Evolutionary conservation across 1,140 invertebrate genomes (phyloP).

Genomic region (Tenebrio molitor): DNA sequence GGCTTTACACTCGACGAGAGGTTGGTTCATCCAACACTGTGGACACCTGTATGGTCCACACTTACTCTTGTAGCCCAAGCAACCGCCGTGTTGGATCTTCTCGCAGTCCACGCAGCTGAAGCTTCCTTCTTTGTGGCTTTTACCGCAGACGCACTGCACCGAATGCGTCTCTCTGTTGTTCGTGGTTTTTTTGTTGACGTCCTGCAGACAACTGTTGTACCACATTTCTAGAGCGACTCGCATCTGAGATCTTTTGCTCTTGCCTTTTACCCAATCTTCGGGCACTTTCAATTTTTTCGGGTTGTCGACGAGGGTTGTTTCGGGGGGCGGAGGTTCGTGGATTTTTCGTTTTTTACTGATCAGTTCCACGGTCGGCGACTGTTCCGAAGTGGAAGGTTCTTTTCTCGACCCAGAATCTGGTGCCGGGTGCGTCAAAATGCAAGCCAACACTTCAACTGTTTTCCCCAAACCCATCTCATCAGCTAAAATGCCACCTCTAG

Average conservation of each 20-base stretch:
- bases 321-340: neutral
- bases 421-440: slow-evolving; percentile 74
- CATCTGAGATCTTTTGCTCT: slow-evolving; percentile 50
- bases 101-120: slow-evolving; percentile 71
- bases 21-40: slow-evolving; percentile 73
- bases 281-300: slow-evolving; percentile 52
- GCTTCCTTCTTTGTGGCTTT: slow-evolving; percentile 58
- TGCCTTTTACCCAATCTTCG: slow-evolving; percentile 48
- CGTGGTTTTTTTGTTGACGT: slow-evolving; percentile 33
- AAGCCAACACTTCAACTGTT: slow-evolving; percentile 83
- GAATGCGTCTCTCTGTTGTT: slow-evolving; percentile 31
- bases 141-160: slow-evolving; percentile 64
- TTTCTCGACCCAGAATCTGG: neutral
- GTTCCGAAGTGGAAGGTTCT: neutral
- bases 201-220: slow-evolving; percentile 56
- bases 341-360: slow-evolving; percentile 30
- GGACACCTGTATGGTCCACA: slow-evolving; percentile 72
- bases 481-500: slow-evolving; percentile 82
- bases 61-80: slow-evolving; percentile 70
- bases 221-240: slow-evolving; percentile 56
- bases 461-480: slow-evolving; percentile 91
- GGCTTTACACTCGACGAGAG: slow-evolving; percentile 70
- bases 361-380: slow-evolving; percentile 1
- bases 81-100: slow-evolving; percentile 73
- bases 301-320: slow-evolving; percentile 3